Percentiles rank a stretch among this genome's conserved stretches.
Evolutionary conservation across 2,888 invertebrate genomes (phyloP).

Genomic region (Carpatolechia fugitivella): DNA sequence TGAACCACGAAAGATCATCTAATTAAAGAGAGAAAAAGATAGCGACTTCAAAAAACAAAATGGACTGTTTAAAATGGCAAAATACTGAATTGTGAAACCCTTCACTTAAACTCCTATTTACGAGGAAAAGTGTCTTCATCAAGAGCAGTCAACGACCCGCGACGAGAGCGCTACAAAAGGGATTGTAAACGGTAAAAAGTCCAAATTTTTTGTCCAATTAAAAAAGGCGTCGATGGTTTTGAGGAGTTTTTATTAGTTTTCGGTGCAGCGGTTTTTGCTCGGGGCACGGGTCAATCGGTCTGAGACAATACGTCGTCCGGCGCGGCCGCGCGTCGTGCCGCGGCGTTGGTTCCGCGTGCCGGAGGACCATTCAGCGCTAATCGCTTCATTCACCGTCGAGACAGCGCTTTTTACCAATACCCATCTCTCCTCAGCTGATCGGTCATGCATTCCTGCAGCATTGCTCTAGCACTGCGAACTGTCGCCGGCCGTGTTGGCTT

Average conservation of each 20-base stretch:
- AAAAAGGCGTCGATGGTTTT: constrained; percentile 52
- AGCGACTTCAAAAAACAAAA: background rate
- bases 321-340: constrained; percentile 60
- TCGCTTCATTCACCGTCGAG: constrained; percentile 73
- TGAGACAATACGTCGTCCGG: constrained; percentile 64
- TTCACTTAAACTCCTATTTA: background rate
- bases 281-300: constrained; percentile 75
- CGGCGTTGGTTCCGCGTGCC: constrained; percentile 72
- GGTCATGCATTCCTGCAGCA: constrained; percentile 71
- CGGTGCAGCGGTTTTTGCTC: constrained; percentile 55
- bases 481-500: constrained; percentile 36
- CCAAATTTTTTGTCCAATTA: constrained; percentile 66
- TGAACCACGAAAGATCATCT: constrained; percentile 4
- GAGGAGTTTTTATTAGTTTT: constrained; percentile 51
- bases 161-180: constrained; percentile 28
- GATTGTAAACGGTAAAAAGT: constrained; percentile 46
- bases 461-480: constrained; percentile 43
- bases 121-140: constrained; percentile 7
- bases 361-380: constrained; percentile 70
- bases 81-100: background rate
- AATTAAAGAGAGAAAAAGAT: too few species aligned
- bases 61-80: background rate
- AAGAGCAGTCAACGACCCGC: constrained; percentile 7
- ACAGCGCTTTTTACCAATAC: constrained; percentile 52
- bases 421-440: constrained; percentile 52